Percentiles rank a stretch among this genome's conserved stretches.
Evolutionary conservation across 2,113 vertebrate genomes (phyloP).

Genomic region (Theristicus caerulescens): DNA sequence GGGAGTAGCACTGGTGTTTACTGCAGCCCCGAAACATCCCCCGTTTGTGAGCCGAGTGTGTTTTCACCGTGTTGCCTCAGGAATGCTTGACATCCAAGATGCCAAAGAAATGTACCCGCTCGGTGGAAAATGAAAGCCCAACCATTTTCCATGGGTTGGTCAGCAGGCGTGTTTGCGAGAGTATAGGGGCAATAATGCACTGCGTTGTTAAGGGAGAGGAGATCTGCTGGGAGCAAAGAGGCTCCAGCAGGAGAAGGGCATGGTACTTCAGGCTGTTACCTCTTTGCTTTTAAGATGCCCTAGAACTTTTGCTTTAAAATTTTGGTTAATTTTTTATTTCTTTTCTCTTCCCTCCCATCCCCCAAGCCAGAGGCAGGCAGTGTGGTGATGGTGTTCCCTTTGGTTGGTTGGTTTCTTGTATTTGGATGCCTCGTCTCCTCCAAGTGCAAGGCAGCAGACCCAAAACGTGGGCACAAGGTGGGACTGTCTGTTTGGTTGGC

Average conservation of each 20-base stretch:
- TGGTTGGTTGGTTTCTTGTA: background rate
- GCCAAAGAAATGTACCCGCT: background rate
- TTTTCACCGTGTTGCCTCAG: conserved; percentile 22
- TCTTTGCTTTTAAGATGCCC: background rate
- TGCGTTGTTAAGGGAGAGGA: background rate
- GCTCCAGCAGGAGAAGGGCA: background rate
- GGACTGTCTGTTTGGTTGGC: accelerated
- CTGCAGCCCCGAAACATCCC: conserved; percentile 18
- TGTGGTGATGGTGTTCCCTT: background rate
- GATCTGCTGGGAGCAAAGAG: background rate
- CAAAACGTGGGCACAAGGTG: accelerated
- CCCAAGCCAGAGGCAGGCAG: background rate
- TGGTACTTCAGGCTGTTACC: background rate
- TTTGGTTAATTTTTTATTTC: background rate
- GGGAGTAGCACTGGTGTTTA: conserved; percentile 50
- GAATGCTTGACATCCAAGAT: conserved; percentile 9
- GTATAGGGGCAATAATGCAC: background rate
- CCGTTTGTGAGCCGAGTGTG: background rate
- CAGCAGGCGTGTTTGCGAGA: accelerated
- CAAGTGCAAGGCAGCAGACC: background rate
- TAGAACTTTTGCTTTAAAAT: background rate
- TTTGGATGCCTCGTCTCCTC: background rate
- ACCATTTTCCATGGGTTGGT: background rate
- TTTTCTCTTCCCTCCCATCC: background rate
- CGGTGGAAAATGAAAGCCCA: background rate